Evolutionary conservation across 2,113 vertebrate genomes (phyloP), one percentile per base, ranked within the genome.

Genomic region (Bambusicola thoracicus): DNA sequence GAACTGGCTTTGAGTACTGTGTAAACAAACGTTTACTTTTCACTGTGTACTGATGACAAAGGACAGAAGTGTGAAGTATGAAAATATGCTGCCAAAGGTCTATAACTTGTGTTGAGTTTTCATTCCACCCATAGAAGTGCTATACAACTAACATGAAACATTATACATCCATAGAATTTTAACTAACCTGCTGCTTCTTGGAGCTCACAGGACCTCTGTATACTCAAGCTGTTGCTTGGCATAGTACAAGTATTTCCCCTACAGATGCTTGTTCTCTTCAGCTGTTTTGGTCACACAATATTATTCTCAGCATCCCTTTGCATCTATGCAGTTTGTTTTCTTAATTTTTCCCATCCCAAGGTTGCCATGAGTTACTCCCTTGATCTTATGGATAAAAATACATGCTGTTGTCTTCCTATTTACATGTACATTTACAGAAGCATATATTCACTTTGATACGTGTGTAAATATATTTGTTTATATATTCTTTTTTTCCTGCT

Each of bases 11-110:
- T 91, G 63, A 85, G 34, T 83, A 41, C 38, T 49, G 8, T 80
- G 48, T 70, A 80, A 94, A 58, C 13, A 90, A 90, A 55, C 10
- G n/a, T 77, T 67, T 89, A 13, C 43, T 44, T 87, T 89, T 94
- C 75, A 40, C 46, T 82, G 80, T 32, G n/a, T 56, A 53, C 30
- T 62, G 46, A 44, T 63, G 44, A 86, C 76, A 41, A 30, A n/a
- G 8, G 56, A 67, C 59, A 34, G 69, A 94, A 59, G 44, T 38
- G 68, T 38, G 19, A 43, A 58, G 6, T 55, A 56, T 30, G 44
- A 88, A 88, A 81, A 83, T 46, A 74, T 6, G 40, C 27, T 72
- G 76, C 46, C 59, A 79, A 68, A 88, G 65, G 15, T 78, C 68
- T 94, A 65, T 69, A 65, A 56, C 46, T 85, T 59, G 22, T 82